phyloP scores from a whole-genome alignment of 37 sponge, comb jelly and placozoan species.

The Halichondria panicea region DNA sequence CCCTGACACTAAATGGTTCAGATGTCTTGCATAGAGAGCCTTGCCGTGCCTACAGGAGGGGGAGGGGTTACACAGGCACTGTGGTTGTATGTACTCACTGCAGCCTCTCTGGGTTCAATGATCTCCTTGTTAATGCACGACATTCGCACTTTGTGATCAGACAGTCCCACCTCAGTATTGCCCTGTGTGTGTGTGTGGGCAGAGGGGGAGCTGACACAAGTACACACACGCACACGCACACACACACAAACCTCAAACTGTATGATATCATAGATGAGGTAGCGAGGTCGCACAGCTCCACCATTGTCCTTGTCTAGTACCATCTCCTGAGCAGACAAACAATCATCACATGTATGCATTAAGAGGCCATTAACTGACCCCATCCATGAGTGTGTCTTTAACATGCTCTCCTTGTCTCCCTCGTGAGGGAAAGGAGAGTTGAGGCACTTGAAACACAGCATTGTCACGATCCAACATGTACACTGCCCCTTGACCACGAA shows the following conservation, averaged over 20 bases:
- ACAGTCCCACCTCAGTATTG: slow-evolving; percentile 49
- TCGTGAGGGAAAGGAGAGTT: slow-evolving; percentile 68
- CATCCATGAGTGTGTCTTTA: slow-evolving; percentile 83
- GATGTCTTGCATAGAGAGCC: slow-evolving; percentile 56
- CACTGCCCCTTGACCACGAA: slow-evolving; percentile 53
- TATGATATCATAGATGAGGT: slow-evolving; percentile 94
- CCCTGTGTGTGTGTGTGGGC: slow-evolving; percentile 12
- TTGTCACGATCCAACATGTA: slow-evolving; percentile 94
- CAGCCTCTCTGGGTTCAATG: slow-evolving; percentile 82
- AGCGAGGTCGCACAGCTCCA: slow-evolving; percentile 59
- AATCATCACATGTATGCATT: neutral
- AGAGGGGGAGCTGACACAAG: neutral
- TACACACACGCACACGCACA: neutral
- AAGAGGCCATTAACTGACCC: slow-evolving; percentile 42
- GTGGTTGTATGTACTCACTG: slow-evolving; percentile 42
- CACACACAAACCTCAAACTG: slow-evolving; percentile 63
- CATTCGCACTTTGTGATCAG: slow-evolving; percentile 68
- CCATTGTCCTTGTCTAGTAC: slow-evolving; percentile 79
- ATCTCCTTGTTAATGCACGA: slow-evolving; percentile 73
- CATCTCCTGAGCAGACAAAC: slow-evolving; percentile 62
- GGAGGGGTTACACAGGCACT: neutral
- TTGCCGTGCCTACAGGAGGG: slow-evolving; percentile 30
- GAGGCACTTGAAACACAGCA: slow-evolving; percentile 62
- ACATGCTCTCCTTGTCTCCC: slow-evolving; percentile 43
- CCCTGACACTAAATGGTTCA: slow-evolving; percentile 88